Percentiles rank a stretch among this genome's conserved stretches.
These are phyloP conservation scores for Hoplias malabaricus DNA, from an alignment of 2,113 vertebrate species.

Conservation along the genomic window DNA sequence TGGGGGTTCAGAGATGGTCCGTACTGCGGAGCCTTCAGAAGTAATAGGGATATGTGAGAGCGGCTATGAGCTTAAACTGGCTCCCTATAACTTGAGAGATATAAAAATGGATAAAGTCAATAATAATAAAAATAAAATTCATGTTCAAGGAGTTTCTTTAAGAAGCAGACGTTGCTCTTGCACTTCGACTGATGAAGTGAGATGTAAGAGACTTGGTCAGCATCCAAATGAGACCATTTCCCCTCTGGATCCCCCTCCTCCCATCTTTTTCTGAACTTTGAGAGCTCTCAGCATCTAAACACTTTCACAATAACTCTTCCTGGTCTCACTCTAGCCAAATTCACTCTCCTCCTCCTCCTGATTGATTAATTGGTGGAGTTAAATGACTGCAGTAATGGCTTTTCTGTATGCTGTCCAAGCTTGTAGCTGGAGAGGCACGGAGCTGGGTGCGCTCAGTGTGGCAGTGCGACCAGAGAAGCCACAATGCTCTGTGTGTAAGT, in stretches of 20 bases:
- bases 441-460: not conserved
- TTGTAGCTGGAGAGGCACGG: not conserved
- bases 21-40: not conserved
- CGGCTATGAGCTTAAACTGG: not conserved
- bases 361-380: slow-evolving; percentile 53
- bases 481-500: not conserved
- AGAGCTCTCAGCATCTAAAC: slow-evolving; percentile 7
- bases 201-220: slow-evolving; percentile 36
- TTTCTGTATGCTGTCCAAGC: slow-evolving; percentile 50
- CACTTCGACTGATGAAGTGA: slow-evolving; percentile 35
- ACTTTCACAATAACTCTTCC: not conserved
- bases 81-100: not conserved
- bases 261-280: slow-evolving; percentile 14
- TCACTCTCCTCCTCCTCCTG: slow-evolving; percentile 24
- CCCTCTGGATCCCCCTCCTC: too few relatives aligned
- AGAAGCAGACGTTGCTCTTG: slow-evolving; percentile 3
- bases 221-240: slow-evolving; percentile 40
- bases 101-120: slow-evolving; percentile 6
- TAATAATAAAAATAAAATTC: not conserved
- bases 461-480: not conserved
- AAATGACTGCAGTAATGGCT: slow-evolving; percentile 50
- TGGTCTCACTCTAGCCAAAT: not conserved
- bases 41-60: not conserved
- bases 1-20: not conserved
- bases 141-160: too few relatives aligned